A percentile compares a stretch with the other conserved stretches of the same genome.
Evolutionary conservation across 2,113 vertebrate species (phyloP).

Genomic region (Uropsilus gracilis): DNA sequence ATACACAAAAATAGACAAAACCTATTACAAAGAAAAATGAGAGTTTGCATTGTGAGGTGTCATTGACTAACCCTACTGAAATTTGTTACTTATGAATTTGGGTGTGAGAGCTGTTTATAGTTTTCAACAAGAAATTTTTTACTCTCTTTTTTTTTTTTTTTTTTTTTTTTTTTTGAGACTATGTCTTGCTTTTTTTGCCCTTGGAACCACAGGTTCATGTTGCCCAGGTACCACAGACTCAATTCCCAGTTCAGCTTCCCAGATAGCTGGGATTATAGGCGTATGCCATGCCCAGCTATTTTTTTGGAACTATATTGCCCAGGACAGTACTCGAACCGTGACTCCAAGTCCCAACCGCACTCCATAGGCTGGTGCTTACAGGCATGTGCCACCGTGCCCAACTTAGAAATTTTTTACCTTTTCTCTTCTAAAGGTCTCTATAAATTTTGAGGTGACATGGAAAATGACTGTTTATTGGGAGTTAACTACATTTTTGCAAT

Average conservation of each 20-base stretch:
- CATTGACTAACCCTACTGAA: conserved; percentile 5
- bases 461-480: conserved; percentile 25
- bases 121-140: conserved; percentile 33
- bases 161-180: no score
- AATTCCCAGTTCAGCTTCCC: no score
- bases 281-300: no score
- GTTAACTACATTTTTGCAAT: not conserved
- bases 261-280: no score
- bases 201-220: no score
- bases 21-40: not conserved
- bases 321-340: no score
- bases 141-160: not conserved
- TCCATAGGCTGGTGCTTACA: no score
- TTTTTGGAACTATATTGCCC: no score
- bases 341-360: no score
- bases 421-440: conserved; percentile 33
- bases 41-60: not conserved
- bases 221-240: no score
- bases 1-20: not conserved
- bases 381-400: no score
- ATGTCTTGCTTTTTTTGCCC: no score
- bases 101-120: not conserved
- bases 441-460: conserved; percentile 50
- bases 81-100: conserved; percentile 47
- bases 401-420: conserved; percentile 26